Evolutionary conservation across 2,888 invertebrate genomes (phyloP), one percentile per base, ranked within the genome.

Genomic region (Electrophaes corylata): DNA sequence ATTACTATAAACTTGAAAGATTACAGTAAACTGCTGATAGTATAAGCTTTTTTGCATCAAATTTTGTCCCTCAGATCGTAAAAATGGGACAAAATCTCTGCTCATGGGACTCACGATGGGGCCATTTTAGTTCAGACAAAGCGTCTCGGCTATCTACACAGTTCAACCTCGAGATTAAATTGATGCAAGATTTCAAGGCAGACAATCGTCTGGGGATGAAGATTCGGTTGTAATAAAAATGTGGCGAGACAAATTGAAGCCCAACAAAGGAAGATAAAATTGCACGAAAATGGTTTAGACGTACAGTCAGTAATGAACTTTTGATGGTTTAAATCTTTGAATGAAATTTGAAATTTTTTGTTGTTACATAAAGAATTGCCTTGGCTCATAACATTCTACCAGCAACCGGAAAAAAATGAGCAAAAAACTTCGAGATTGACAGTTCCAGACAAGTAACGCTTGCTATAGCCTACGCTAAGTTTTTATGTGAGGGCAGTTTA

Each of bases 201-300:
- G 56, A 45, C 49, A 49, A 49, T 50, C 47, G 60, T 44, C 51
- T 48, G 55, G 43, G 49, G 47, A 43, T 55, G 47, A 51, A 53
- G 20, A 50, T 54, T 50, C 41, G 43, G 43, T 55, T 60, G 51
- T 51, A 51, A 47, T 48, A 47, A 54, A 59, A 51, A 55, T 51
- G 31, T 47, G 47, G 47, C 44, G 37, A 43, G 47, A 51, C 46
- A 31, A 47, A 43, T 31, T 51, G 46, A 37, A 37, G 12, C 37
- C 47, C 43, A 46, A 49, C 51, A 43, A 50, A 49, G 35, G 11
- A 54, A 51, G 35, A 45, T 40, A 45, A 39, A 29, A 43, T 4
- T 26, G 29, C 2, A 20, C 12, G 6, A 46, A 46, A 14, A 47
- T 16, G 8, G 40, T 45, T 23, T 12, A 53, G 43, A 45, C 18